Conservation (phyloP, 2,888 invertebrate species). For the Carpatolechia fugitivella region DNA sequence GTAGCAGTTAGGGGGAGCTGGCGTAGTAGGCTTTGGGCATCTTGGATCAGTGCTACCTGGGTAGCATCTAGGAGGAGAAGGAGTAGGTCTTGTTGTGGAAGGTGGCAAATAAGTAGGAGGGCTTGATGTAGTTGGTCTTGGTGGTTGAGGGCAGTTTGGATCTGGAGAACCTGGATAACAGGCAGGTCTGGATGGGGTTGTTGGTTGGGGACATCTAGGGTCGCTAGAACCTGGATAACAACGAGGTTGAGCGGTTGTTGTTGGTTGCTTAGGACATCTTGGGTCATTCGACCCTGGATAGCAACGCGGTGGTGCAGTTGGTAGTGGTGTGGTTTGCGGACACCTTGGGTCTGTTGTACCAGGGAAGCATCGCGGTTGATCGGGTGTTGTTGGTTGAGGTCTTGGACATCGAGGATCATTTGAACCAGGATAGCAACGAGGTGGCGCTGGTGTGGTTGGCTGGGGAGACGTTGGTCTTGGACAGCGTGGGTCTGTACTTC, state of each 20-base stretch:
- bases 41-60: conserved; percentile 36
- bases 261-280: conserved; percentile 21
- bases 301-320: conserved; percentile 21
- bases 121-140: conserved; percentile 33
- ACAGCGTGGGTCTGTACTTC: conserved; percentile 6
- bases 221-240: conserved; percentile 38
- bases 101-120: conserved; percentile 36
- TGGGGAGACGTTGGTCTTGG: conserved; percentile 19
- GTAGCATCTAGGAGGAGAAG: conserved; percentile 32
- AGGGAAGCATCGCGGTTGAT: conserved; percentile 29
- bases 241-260: conserved; percentile 16
- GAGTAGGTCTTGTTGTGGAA: conserved; percentile 21
- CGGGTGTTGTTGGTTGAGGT: conserved; percentile 30
- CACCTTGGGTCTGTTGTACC: conserved; percentile 34
- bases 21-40: conserved; percentile 30
- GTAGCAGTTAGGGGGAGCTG: conserved; percentile 29
- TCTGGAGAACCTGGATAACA: conserved; percentile 35
- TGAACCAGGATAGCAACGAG: conserved; percentile 36
- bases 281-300: conserved; percentile 21
- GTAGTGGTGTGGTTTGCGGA: conserved; percentile 19
- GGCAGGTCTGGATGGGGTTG: conserved; percentile 22
- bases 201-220: conserved; percentile 33
- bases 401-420: conserved; percentile 38
- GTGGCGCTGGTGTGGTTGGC: conserved; percentile 23
- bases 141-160: conserved; percentile 43